These are phyloP conservation scores for Chauna torquata DNA, from an alignment of 2,113 vertebrate genomes.

Conservation along the genomic window DNA sequence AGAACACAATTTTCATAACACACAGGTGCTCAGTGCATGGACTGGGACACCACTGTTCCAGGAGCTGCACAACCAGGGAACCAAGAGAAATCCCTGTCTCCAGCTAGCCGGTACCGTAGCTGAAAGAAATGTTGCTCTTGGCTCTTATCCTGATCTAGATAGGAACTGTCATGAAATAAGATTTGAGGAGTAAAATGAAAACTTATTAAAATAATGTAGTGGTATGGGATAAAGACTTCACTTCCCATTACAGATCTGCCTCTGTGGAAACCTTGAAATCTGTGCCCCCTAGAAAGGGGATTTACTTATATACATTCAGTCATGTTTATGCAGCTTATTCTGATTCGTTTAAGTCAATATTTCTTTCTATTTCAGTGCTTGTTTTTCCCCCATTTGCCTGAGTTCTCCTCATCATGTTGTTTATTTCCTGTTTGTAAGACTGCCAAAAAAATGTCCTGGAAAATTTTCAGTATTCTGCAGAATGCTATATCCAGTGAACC, in stretches of 20 bases:
- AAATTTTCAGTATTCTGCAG: not conserved
- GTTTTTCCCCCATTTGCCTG: not conserved
- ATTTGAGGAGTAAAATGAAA: not conserved
- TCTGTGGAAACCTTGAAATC: not conserved
- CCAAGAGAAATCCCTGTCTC: not conserved
- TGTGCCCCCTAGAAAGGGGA: not conserved
- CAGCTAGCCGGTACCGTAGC: not conserved
- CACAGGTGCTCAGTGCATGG: not conserved
- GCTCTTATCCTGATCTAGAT: not conserved
- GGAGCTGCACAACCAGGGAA: not conserved
- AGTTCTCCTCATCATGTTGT: not conserved
- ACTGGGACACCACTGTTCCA: not conserved
- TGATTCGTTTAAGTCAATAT: not conserved
- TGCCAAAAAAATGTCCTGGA: not conserved
- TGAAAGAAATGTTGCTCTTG: not conserved
- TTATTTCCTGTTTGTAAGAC: not conserved
- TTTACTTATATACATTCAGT: not conserved
- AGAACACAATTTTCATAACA: not conserved
- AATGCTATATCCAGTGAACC: not conserved
- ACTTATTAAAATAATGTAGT: slow-evolving; percentile 1
- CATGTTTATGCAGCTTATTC: not conserved
- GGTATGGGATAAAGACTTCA: not conserved
- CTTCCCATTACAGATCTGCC: not conserved
- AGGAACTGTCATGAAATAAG: not conserved
- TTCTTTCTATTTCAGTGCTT: not conserved